Evolutionary conservation across 2,113 vertebrate genomes (phyloP).

Genomic region (Thalassoma bifasciatum): DNA sequence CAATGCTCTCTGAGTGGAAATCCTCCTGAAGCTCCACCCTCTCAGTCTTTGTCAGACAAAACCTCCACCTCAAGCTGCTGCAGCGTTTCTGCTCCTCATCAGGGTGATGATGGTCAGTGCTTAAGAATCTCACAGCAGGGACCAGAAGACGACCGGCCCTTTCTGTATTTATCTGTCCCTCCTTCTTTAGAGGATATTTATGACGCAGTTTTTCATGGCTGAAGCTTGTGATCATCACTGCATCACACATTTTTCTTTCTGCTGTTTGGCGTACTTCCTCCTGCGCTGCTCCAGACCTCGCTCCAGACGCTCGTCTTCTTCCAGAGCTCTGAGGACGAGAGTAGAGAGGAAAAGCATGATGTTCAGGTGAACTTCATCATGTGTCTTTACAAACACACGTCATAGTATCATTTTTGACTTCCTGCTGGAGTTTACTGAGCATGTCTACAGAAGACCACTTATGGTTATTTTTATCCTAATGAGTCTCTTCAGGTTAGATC

Average conservation of each 20-base stretch:
- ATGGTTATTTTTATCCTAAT: too few relatives aligned
- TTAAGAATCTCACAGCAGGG: too few relatives aligned
- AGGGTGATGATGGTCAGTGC: too few relatives aligned
- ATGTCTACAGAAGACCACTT: too few relatives aligned
- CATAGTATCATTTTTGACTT: too few relatives aligned
- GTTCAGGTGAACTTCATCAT: too few relatives aligned
- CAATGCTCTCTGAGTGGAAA: background rate
- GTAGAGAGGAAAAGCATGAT: background rate
- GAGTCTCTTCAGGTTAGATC: too few relatives aligned
- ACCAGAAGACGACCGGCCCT: background rate
- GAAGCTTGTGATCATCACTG: conserved; percentile 76
- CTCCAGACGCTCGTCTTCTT: conserved; percentile 90
- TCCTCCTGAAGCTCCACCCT: too few relatives aligned
- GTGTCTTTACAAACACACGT: background rate
- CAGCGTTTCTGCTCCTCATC: background rate
- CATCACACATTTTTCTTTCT: conserved; percentile 87
- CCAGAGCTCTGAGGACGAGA: conserved; percentile 81
- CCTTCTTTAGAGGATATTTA: background rate
- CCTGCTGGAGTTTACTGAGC: too few relatives aligned
- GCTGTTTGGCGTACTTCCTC: conserved; percentile 83
- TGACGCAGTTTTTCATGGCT: background rate
- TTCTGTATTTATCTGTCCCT: background rate
- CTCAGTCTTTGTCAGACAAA: background rate
- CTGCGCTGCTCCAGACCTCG: conserved; percentile 87
- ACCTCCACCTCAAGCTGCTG: background rate